Evolutionary conservation across 2,888 invertebrate genomes (phyloP).

Genomic region (Ypsolopha scabrella): DNA sequence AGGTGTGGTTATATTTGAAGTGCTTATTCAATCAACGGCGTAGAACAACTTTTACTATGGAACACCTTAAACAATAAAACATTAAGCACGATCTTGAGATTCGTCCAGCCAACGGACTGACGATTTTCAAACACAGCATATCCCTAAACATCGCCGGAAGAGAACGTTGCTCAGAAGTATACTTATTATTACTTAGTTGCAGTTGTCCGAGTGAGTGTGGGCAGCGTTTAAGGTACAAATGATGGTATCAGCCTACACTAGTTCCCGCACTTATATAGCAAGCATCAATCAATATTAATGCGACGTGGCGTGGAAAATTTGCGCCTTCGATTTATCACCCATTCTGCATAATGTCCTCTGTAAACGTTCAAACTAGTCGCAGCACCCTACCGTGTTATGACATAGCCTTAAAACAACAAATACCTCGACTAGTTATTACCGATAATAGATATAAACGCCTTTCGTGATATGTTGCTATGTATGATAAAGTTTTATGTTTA

Average conservation of each 20-base stretch:
- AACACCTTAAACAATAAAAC: too few species aligned
- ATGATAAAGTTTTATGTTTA: too few species aligned
- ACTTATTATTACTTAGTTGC: too few species aligned
- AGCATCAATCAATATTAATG: conserved; percentile 40
- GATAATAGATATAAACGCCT: neutral
- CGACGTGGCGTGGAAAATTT: conserved; percentile 25
- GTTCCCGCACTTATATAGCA: conserved; percentile 25
- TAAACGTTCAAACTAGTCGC: neutral
- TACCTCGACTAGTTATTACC: neutral
- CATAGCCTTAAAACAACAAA: neutral
- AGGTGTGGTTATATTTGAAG: too few species aligned
- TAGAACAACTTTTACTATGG: too few species aligned
- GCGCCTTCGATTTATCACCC: conserved; percentile 21
- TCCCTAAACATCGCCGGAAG: too few species aligned
- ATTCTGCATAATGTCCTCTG: neutral
- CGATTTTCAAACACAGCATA: too few species aligned
- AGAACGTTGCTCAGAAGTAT: too few species aligned
- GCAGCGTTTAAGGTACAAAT: conserved; percentile 22
- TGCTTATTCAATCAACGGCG: too few species aligned
- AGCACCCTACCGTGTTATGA: neutral
- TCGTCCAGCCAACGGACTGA: too few species aligned
- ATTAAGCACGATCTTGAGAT: too few species aligned
- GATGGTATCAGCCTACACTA: conserved; percentile 15
- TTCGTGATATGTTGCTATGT: too few species aligned
- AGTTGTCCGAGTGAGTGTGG: neutral